Conservation (phyloP, 2,888 invertebrate species). For the Tineola bisselliella region DNA sequence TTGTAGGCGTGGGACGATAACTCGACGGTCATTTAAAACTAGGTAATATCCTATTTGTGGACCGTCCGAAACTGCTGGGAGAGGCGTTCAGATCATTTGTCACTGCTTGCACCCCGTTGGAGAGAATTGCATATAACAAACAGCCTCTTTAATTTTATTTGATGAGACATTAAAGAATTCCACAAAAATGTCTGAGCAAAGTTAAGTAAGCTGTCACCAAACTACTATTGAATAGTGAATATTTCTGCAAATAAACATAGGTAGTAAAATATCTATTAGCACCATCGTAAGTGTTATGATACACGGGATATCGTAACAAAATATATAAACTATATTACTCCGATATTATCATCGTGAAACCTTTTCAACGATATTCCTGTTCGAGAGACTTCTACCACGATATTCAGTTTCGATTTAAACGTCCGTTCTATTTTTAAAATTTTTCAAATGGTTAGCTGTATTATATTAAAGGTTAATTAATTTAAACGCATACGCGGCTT, state of each 20-base stretch:
- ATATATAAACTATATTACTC: background rate
- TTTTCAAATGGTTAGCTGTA: no score
- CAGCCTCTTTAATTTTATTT: no score
- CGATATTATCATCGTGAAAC: background rate
- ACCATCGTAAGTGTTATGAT: background rate
- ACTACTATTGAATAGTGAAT: no score
- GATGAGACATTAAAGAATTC: no score
- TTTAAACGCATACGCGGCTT: no score
- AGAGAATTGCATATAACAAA: background rate
- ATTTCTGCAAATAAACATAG: no score
- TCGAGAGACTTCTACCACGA: background rate
- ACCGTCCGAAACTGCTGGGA: background rate
- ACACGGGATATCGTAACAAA: background rate
- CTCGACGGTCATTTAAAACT: constrained; percentile 1
- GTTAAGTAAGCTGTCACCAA: no score
- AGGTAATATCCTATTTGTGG: background rate
- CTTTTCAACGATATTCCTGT: constrained; percentile 2
- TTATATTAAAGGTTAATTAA: no score
- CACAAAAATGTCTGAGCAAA: no score
- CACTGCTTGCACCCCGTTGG: background rate
- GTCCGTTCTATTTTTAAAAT: no score
- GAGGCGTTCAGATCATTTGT: background rate
- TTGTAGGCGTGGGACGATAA: constrained; percentile 1
- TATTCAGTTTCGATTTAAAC: no score
- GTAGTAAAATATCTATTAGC: no score